Conservation (phyloP, 35 echinoderm and acorn worm species). For the Lytechinus pictus region DNA sequence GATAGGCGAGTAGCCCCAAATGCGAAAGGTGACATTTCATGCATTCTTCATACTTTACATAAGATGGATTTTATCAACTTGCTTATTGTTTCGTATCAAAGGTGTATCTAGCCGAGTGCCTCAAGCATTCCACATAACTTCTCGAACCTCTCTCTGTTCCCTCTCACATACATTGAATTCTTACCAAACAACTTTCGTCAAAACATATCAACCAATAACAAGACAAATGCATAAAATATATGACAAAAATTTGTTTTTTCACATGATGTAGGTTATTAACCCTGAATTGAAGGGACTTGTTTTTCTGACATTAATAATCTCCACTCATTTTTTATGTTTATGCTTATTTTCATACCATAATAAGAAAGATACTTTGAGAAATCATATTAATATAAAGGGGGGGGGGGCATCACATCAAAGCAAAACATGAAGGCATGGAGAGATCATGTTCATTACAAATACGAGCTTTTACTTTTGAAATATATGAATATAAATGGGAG, state of each 20-base stretch:
- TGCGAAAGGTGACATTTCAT: constrained; percentile 17
- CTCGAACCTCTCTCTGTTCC: not conserved
- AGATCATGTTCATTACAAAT: not conserved
- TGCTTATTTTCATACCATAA: not conserved
- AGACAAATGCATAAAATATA: not conserved
- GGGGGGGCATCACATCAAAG: too few species aligned
- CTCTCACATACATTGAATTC: not conserved
- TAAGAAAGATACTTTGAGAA: not conserved
- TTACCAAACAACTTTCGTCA: constrained; percentile 2
- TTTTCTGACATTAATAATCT: not conserved
- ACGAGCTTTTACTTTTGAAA: too few species aligned
- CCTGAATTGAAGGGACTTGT: not conserved
- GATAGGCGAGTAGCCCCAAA: not conserved
- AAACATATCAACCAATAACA: not conserved
- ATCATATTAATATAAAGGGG: not conserved
- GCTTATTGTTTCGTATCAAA: not conserved
- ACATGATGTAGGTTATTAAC: not conserved
- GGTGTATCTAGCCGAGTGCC: not conserved
- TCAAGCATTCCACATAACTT: not conserved
- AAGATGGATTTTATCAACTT: not conserved
- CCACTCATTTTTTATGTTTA: not conserved
- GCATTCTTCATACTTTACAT: not conserved
- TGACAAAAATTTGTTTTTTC: not conserved
- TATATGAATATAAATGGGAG: too few species aligned
- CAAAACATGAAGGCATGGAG: not conserved